Conservation (phyloP, 2,113 vertebrate genomes). For the Dasyurus viverrinus region DNA sequence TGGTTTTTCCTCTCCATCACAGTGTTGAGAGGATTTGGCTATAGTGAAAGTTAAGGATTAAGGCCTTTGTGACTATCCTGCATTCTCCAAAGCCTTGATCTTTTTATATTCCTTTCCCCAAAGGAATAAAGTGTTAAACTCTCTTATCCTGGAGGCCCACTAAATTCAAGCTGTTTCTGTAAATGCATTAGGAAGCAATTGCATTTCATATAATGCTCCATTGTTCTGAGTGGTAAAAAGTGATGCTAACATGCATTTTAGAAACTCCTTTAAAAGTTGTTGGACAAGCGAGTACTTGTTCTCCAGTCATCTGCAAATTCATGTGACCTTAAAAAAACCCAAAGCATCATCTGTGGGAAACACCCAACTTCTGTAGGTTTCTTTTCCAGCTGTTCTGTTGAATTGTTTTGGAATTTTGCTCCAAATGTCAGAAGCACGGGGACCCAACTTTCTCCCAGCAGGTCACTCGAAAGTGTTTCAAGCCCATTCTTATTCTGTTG, state of each 20-base stretch:
- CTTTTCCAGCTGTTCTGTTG: slow-evolving; percentile 44
- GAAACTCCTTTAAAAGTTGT: slow-evolving; percentile 33
- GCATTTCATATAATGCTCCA: slow-evolving; percentile 57
- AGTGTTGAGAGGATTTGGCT: not conserved
- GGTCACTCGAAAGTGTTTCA: slow-evolving; percentile 8
- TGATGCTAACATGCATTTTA: slow-evolving; percentile 50
- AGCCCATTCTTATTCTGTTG: slow-evolving; percentile 6
- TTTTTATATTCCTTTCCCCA: not conserved
- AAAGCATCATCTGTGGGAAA: slow-evolving; percentile 44
- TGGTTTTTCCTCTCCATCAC: not conserved
- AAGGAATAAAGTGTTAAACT: not conserved
- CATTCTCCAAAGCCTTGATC: not conserved
- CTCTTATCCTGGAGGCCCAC: slow-evolving; percentile 41
- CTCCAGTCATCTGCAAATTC: slow-evolving; percentile 60
- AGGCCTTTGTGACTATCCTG: not conserved
- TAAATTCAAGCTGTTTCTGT: slow-evolving; percentile 25
- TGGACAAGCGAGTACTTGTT: slow-evolving; percentile 70
- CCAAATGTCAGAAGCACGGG: slow-evolving; percentile 56
- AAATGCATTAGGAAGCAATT: slow-evolving; percentile 26
- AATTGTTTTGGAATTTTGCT: slow-evolving; percentile 40
- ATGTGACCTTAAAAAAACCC: slow-evolving; percentile 63
- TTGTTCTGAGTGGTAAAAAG: slow-evolving; percentile 69
- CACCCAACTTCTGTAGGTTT: slow-evolving; percentile 29
- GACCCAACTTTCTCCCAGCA: slow-evolving; percentile 12
- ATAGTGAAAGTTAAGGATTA: not conserved